Conservation (phyloP, 2,888 invertebrate genomes). For the Lasius platythorax region DNA sequence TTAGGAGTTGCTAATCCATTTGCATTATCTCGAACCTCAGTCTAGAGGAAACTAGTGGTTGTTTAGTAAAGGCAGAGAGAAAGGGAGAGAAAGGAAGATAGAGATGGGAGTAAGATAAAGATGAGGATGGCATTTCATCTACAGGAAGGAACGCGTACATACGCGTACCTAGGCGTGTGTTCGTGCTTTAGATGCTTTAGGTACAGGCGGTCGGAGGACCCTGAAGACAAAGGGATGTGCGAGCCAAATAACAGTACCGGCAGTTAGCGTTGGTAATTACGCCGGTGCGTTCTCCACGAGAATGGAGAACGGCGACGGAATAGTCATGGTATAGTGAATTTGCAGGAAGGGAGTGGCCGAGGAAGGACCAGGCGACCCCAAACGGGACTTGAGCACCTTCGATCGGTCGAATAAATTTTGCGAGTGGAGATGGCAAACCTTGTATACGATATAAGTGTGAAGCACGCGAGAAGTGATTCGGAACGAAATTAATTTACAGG, state of each 20-base stretch:
- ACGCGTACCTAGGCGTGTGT: conserved; percentile 26
- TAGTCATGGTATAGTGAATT: conserved; percentile 61
- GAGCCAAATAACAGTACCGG: conserved; percentile 77
- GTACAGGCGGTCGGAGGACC: conserved; percentile 51
- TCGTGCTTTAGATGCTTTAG: conserved; percentile 51
- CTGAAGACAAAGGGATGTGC: conserved; percentile 69
- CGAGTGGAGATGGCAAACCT: background rate
- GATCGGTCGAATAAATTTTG: conserved; percentile 50
- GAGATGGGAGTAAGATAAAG: conserved; percentile 25
- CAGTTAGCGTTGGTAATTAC: conserved; percentile 80
- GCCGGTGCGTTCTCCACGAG: conserved; percentile 66
- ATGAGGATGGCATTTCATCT: conserved; percentile 33
- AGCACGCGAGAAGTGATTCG: background rate
- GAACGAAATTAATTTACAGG: conserved; percentile 18
- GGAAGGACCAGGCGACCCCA: conserved; percentile 54
- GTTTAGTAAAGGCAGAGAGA: conserved; percentile 40
- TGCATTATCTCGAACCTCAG: conserved; percentile 44
- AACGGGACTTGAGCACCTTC: conserved; percentile 36
- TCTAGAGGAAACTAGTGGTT: conserved; percentile 40
- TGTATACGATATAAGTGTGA: background rate
- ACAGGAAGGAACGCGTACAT: conserved; percentile 34
- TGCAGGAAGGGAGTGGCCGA: conserved; percentile 37
- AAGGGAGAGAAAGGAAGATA: background rate
- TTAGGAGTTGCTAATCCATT: conserved; percentile 48
- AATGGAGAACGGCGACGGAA: conserved; percentile 75